Evolutionary conservation across 2,888 invertebrate genomes (phyloP), one percentile per base, ranked within the genome.

Genomic region (Trichogramma dendrolimi): DNA sequence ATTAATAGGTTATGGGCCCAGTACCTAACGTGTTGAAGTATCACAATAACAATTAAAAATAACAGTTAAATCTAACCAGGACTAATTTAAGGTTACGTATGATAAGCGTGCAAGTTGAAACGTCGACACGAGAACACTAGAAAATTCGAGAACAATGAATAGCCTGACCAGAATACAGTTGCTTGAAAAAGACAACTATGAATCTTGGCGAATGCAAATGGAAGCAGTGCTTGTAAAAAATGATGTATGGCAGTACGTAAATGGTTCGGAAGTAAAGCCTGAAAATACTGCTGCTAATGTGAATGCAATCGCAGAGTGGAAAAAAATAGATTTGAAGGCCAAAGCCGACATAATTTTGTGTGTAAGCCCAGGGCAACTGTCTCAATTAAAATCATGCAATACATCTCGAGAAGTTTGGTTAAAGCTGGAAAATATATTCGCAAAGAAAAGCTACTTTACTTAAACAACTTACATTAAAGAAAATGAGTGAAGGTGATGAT

Each of bases 401-500:
- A 54, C 60, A 4, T 54, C 60, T 39, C 38, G 11, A 49, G 60
- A 54, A 5, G 60, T 60, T n/a, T 60, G 60, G 60, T 38, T 10
- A 10, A 60, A 60, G 41, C 38, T 60, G 11, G 14, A 47, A 40
- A 52, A 38, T 40, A 55, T 60, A 7, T 60, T 47, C 43, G 54
- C 47, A 2, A 5, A n/a, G 60, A 44, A 60, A 60, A 53, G 60
- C 43, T 4, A 50, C 55, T 4, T 38, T 61, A 11, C 40, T 60
- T 8, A 60, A 60, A 11, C 60, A 60, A 11, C 11, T 54, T 6
- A 38, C 50, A 5, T 14, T 55, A 50, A 41, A 43, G 6, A 55
- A 38, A 55, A 61, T 61, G 60, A 5, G 6, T 27, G 60, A 61
- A 61, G 42, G 49, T 40, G 56, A 49, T 44, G 56, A 61, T 14